Evolutionary conservation across 1,140 invertebrate genomes (phyloP), one percentile per base, ranked within the genome.

Genomic region (Laodelphax striatellus): DNA sequence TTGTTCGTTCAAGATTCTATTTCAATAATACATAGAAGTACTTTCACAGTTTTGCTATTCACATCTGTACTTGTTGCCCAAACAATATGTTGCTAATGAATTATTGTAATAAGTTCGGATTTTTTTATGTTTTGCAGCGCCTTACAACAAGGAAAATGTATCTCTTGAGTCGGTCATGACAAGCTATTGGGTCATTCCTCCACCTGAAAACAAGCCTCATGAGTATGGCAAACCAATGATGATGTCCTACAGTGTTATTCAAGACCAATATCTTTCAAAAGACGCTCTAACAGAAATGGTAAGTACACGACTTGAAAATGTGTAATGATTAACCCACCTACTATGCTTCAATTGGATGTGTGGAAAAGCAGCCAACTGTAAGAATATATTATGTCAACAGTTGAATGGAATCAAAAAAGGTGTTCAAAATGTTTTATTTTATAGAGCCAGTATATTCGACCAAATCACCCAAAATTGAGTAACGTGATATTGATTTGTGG

Each of bases 141-240:
- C 92, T 5, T 95, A 92, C 69, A 87, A 90, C 71, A 82, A 82
- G 53, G 86, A 88, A 68, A 87, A 82, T 65, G 80, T 80, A 52
- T 86, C 84, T 22, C 75, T 88, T 60, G 87, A 89, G 67, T 90
- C 88, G 1, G 84, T 84, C 60, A 81, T 94, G 42, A 87, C 88
- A 56, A 86, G 90, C 57, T 97, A 90, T 71, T 97, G 94, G 93
- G 92, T 95, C 2, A 84, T 94, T 75, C 93, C 94, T 17, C 93
- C 94, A 14, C 86, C 89, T 34, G 94, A 97, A 76, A 88, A 89
- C 67, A 82, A 88, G 67, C 90, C 90, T 4, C 83, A 88, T 38
- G 93, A 97, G 72, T 94, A 94, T 76, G 91, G 91, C 0, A 81
- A 89, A 38, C 92, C 94, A 1, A 89, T 96, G 82, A 76, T 89